These are phyloP conservation scores for Drosophila simulans DNA, from an alignment of 1,140 invertebrate species.

Conservation along the genomic window DNA sequence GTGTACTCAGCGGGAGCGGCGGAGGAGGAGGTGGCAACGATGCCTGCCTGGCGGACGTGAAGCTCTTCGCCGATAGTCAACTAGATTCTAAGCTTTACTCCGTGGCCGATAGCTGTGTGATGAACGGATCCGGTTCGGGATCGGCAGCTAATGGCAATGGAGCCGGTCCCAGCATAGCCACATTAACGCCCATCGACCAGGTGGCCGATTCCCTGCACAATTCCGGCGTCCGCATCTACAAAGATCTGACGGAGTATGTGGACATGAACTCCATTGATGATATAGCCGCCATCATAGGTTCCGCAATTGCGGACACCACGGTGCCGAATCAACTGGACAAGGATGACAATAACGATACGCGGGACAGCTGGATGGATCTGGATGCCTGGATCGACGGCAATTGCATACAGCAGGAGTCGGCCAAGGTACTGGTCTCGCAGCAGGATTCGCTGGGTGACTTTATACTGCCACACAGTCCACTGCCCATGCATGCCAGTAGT, in stretches of 20 bases:
- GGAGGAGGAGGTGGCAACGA: constrained; percentile 34
- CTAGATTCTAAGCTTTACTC: constrained; percentile 87
- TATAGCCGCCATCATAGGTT: constrained; percentile 94
- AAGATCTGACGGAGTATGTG: constrained; percentile 84
- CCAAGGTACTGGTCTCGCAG: constrained; percentile 87
- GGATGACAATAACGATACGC: constrained; percentile 87
- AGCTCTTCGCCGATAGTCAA: constrained; percentile 85
- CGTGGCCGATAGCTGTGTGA: constrained; percentile 85
- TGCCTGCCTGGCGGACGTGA: constrained; percentile 83
- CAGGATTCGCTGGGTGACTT: constrained; percentile 88
- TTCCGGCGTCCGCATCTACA: constrained; percentile 83
- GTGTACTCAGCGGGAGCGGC: constrained; percentile 81
- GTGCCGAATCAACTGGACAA: constrained; percentile 89
- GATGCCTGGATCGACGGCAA: constrained; percentile 93
- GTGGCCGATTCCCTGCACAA: constrained; percentile 85
- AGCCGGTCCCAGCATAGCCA: constrained; percentile 47
- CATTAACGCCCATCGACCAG: constrained; percentile 71
- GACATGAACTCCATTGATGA: constrained; percentile 92
- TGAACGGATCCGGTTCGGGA: constrained; percentile 47
- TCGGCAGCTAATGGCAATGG: constrained; percentile 23
- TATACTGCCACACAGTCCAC: constrained; percentile 87
- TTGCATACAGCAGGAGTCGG: constrained; percentile 87
- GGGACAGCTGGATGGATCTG: constrained; percentile 92
- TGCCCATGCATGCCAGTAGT: constrained; percentile 86
- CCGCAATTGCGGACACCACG: constrained; percentile 94